A percentile compares a stretch with the other conserved stretches of the same genome.
These are phyloP conservation scores for Luehdorfia chinensis DNA, from an alignment of 1,140 invertebrate genomes.

Conservation along the genomic window DNA sequence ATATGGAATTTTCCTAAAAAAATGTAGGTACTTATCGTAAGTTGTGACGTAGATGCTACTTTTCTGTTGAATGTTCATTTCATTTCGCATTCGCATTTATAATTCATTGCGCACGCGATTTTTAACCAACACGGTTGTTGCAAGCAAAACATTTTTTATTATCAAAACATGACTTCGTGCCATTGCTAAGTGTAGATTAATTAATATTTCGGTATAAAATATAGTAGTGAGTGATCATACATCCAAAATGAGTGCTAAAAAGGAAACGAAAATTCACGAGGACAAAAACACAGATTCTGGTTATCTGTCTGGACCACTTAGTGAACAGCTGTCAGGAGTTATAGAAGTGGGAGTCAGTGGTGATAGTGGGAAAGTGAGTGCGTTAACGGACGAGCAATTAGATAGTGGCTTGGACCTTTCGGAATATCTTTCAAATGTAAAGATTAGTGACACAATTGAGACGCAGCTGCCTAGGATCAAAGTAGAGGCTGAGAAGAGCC, in stretches of 20 bases:
- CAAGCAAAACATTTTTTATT: conserved; percentile 28
- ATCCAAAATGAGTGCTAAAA: conserved; percentile 67
- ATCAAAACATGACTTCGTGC: conserved; percentile 48
- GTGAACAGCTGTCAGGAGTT: conserved; percentile 23
- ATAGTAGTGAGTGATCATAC: conserved; percentile 2
- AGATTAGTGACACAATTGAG: conserved; percentile 28
- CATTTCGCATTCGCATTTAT: too few relatives aligned
- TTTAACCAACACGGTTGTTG: conserved; percentile 30
- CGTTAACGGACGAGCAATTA: conserved; percentile 23
- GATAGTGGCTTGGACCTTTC: conserved; percentile 48
- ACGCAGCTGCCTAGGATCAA: conserved; percentile 25
- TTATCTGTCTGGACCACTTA: conserved; percentile 44
- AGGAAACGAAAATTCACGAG: conserved; percentile 52
- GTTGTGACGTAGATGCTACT: conserved; percentile 21
- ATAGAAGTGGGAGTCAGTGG: conserved; percentile 28
- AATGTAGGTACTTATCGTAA: conserved; percentile 4
- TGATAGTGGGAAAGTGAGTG: conserved; percentile 55
- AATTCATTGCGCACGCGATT: conserved; percentile 49
- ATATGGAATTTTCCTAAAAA: conserved; percentile 20
- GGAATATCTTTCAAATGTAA: conserved; percentile 36
- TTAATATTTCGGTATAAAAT: conserved; percentile 8
- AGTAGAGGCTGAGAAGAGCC: conserved; percentile 20
- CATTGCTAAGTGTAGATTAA: conserved; percentile 25
- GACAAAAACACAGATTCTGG: conserved; percentile 55
- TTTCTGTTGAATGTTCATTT: conserved; percentile 20